Percentiles rank a stretch among this genome's conserved stretches.
Conservation (phyloP, 64 coral and sea anemone species). For the Dendronephthya gigantea region DNA sequence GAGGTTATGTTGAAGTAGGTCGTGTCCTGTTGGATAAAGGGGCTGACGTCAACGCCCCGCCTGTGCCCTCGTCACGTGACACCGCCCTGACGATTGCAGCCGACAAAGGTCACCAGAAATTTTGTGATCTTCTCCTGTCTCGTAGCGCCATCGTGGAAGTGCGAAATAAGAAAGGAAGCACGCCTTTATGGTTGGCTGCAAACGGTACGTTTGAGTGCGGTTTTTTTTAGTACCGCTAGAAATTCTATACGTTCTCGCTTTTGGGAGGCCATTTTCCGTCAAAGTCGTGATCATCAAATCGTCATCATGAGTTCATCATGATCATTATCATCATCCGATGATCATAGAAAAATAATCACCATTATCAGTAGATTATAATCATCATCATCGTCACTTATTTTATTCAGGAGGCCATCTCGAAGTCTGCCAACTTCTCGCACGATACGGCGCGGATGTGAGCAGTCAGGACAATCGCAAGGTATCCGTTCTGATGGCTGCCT, state of each 20-base stretch:
- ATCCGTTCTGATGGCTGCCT: slow-evolving; percentile 78
- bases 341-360: too few relatives aligned
- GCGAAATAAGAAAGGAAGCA: slow-evolving; percentile 95
- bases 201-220: slow-evolving; percentile 43
- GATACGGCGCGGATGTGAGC: slow-evolving; percentile 84
- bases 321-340: too few relatives aligned
- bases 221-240: too few relatives aligned
- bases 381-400: too few relatives aligned
- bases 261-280: too few relatives aligned
- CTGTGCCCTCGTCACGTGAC: slow-evolving; percentile 90
- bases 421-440: slow-evolving; percentile 77
- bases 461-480: slow-evolving; percentile 96
- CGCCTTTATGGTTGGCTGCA: slow-evolving; percentile 83
- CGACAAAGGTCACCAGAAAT: slow-evolving; percentile 97
- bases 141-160: slow-evolving; percentile 84
- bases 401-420: slow-evolving; percentile 77
- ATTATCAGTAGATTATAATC: too few relatives aligned
- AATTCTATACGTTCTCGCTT: too few relatives aligned
- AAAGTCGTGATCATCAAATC: too few relatives aligned
- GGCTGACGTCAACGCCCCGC: slow-evolving; percentile 86
- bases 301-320: too few relatives aligned
- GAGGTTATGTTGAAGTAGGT: slow-evolving; percentile 90
- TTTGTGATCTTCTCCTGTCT: slow-evolving; percentile 79
- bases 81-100: slow-evolving; percentile 94
- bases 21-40: slow-evolving; percentile 87